phyloP scores from a whole-genome alignment of 2,888 invertebrate genomes.

The Spicauda simplicius region DNA sequence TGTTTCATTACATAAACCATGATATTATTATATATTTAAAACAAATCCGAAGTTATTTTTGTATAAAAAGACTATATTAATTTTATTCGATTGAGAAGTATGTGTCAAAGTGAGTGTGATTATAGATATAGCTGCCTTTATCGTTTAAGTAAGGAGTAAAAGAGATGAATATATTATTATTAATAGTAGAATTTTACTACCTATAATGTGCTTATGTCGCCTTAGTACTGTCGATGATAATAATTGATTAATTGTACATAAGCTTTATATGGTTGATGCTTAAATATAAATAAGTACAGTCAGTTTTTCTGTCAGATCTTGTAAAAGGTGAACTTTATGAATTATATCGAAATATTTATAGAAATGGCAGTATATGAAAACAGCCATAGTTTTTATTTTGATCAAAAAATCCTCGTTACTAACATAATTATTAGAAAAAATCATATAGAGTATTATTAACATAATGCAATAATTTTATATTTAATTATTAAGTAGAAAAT shows the following conservation, averaged over 20 bases:
- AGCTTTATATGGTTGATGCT: slow-evolving; percentile 21
- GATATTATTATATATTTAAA: not conserved
- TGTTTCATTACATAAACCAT: not conserved
- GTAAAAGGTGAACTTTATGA: not conserved
- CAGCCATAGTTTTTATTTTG: no score
- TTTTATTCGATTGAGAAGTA: not conserved
- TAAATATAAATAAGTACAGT: slow-evolving; percentile 7
- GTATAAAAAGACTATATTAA: not conserved
- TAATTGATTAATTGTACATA: slow-evolving; percentile 21
- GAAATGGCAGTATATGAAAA: no score
- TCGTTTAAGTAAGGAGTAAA: slow-evolving; percentile 1
- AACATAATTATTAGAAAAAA: no score
- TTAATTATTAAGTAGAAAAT: no score
- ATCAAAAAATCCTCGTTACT: no score
- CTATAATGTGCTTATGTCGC: slow-evolving; percentile 23
- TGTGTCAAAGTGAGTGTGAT: slow-evolving; percentile 34
- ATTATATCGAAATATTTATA: not conserved
- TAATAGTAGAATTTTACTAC: not conserved
- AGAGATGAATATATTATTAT: slow-evolving; percentile 3
- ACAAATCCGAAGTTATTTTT: not conserved
- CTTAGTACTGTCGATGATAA: slow-evolving; percentile 31
- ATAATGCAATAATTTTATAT: no score
- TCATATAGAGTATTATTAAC: no score
- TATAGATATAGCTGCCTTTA: slow-evolving; percentile 13
- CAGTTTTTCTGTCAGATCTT: not conserved